Evolutionary conservation across 2,113 vertebrate species (phyloP).

Genomic region (Salvelinus sp.): DNA sequence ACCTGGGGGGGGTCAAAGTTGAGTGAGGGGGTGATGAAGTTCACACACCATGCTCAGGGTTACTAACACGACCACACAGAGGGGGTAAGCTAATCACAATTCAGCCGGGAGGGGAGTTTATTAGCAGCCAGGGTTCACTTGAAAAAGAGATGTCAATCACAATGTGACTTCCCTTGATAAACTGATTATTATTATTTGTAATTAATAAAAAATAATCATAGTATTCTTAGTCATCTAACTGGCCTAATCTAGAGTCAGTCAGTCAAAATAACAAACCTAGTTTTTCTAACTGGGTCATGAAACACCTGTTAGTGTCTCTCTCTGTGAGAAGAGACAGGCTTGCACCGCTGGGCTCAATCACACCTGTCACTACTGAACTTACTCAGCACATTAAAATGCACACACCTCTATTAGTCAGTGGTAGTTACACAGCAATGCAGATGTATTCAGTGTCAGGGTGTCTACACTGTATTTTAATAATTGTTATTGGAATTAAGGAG

Average conservation of each 20-base stretch:
- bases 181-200: not conserved
- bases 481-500: too few species aligned
- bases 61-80: conserved; percentile 15
- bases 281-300: not conserved
- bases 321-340: conserved; percentile 26
- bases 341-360: conserved; percentile 29
- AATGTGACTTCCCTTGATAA: not conserved
- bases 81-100: conserved; percentile 35
- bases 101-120: conserved; percentile 13
- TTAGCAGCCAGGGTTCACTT: not conserved
- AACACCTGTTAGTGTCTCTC: conserved; percentile 47
- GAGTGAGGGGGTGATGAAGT: not conserved
- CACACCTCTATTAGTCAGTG: not conserved
- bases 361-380: conserved; percentile 55
- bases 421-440: not conserved
- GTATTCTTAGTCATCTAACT: not conserved
- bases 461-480: conserved; percentile 10
- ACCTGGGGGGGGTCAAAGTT: conserved; percentile 64
- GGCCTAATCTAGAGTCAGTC: not conserved
- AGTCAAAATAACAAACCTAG: not conserved
- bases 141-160: conserved; percentile 22
- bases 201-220: too few species aligned
- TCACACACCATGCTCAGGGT: conserved; percentile 63
- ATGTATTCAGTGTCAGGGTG: conserved; percentile 17
- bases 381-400: conserved; percentile 47